A percentile compares a stretch with the other conserved stretches of the same genome.
Evolutionary conservation across 2,888 invertebrate species (phyloP).

Genomic region (Lycophotia porphyrea): DNA sequence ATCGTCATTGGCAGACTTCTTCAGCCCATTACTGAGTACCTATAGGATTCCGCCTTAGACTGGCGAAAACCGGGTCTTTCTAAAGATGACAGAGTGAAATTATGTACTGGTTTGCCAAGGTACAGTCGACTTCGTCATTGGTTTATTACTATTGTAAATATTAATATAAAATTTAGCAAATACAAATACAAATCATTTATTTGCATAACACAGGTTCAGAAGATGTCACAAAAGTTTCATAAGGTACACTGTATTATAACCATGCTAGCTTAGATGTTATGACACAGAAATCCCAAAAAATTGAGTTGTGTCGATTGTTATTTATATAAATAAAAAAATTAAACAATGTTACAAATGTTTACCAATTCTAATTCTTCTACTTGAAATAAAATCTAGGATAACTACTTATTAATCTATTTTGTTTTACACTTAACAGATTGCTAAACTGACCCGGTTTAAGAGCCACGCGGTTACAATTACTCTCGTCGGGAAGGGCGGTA

Average conservation of each 20-base stretch:
- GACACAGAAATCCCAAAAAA: too few relatives aligned
- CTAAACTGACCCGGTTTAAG: conserved; percentile 54
- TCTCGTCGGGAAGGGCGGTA: conserved; percentile 79
- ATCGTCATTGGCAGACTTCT: background rate
- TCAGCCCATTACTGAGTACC: background rate
- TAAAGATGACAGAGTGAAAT: background rate
- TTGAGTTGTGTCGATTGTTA: too few relatives aligned
- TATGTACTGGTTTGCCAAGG: background rate
- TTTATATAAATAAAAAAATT: too few relatives aligned
- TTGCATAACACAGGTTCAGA: too few relatives aligned
- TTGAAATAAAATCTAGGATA: background rate
- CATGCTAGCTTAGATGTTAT: too few relatives aligned
- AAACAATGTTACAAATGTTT: background rate
- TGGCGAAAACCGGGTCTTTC: background rate
- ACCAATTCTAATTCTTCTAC: background rate
- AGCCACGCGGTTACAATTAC: conserved; percentile 79
- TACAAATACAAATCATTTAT: too few relatives aligned
- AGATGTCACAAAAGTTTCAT: too few relatives aligned
- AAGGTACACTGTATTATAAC: too few relatives aligned
- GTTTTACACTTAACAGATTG: background rate
- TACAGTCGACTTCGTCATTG: background rate
- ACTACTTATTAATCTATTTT: too few relatives aligned
- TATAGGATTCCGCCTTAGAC: background rate
- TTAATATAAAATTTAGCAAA: too few relatives aligned
- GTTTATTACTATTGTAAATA: too few relatives aligned